Evolutionary conservation across 2,888 invertebrate species (phyloP).

Genomic region (Mythimna loreyi): DNA sequence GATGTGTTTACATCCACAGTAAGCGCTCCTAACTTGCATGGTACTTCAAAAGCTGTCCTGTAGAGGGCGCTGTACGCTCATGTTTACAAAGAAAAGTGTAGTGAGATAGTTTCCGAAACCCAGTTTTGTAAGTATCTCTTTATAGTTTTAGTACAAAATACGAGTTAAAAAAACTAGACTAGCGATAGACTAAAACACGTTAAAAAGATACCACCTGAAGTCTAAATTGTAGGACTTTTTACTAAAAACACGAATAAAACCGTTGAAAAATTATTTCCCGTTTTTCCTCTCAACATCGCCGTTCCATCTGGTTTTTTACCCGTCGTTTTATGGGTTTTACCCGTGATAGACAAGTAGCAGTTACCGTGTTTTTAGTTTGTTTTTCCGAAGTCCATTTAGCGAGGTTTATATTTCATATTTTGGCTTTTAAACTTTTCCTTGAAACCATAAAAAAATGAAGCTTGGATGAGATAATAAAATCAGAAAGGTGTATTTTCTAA

Average conservation of each 20-base stretch:
- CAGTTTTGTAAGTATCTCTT: background rate
- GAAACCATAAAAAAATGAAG: conserved; percentile 1
- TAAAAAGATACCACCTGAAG: too few relatives aligned
- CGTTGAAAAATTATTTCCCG: conserved; percentile 31
- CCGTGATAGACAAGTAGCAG: conserved; percentile 49
- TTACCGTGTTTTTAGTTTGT: conserved; percentile 30
- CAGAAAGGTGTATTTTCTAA: conserved; percentile 2
- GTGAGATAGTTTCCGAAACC: background rate
- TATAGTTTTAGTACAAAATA: background rate
- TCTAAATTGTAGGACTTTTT: too few relatives aligned
- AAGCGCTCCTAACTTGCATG: background rate
- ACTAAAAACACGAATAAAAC: conserved; percentile 7
- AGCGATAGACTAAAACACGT: background rate
- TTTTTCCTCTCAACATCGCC: conserved; percentile 20
- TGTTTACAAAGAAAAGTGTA: background rate
- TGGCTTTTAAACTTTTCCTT: conserved; percentile 9
- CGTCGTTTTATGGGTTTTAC: conserved; percentile 27
- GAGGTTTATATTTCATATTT: conserved; percentile 26
- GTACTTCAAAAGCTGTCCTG: conserved; percentile 1
- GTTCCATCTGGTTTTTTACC: conserved; percentile 27
- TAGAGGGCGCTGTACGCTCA: conserved; percentile 41
- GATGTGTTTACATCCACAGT: background rate
- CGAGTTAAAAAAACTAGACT: too few relatives aligned
- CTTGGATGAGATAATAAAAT: background rate
- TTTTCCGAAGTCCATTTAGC: conserved; percentile 15